Evolutionary conservation across 1,140 invertebrate genomes (phyloP), one percentile per base, ranked within the genome.

Genomic region (Drosophila bipectinata): DNA sequence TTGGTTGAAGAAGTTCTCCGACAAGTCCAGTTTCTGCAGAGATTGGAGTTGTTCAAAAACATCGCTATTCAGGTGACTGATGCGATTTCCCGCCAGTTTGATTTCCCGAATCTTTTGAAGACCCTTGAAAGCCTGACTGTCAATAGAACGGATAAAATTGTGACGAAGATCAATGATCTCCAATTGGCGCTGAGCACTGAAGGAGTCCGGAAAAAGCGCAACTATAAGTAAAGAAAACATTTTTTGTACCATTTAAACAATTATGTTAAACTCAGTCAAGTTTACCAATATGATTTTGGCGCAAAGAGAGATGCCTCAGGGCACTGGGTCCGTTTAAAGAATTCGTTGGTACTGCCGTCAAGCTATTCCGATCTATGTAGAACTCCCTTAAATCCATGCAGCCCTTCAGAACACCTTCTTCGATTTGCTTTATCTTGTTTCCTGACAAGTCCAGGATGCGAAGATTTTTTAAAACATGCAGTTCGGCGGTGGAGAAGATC

Each of bases 371-470:
- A 90, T 97, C 95, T 68, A 98, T 91, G 79, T 95, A 94, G 32
- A 98, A 93, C 92, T 97, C 95, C 94, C 98, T 92, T 0, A 91
- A 75, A 75, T 95, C 94, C 7, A 94, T 91, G 79, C 97, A 97
- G 0, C 96, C 96, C 92, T 97, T 96, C 3, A 98, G 93, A 32
- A 98, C 94, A 1, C 96, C 96, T 79, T 97, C 96, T 81, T 98
- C 97, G 14, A 98, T 93, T 1, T 95, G 95, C 72, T 95, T 94
- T 34, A 98, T 95, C 45, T 93, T 94, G 82, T 98, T 98, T 12
- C 94, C 94, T 21, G 95, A 95, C 5, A 98, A 92, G 92, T 98
- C 96, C 24, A 98, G 90, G 3, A 95, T 88, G 69, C 94, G 93
- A n/a, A 98, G 90, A 62, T 95, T 93, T 1, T 93, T 93, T 53